A percentile compares a stretch with the other conserved stretches of the same genome.
phyloP scores from a whole-genome alignment of 2,113 vertebrate genomes.

The Microcebus jonahi region DNA sequence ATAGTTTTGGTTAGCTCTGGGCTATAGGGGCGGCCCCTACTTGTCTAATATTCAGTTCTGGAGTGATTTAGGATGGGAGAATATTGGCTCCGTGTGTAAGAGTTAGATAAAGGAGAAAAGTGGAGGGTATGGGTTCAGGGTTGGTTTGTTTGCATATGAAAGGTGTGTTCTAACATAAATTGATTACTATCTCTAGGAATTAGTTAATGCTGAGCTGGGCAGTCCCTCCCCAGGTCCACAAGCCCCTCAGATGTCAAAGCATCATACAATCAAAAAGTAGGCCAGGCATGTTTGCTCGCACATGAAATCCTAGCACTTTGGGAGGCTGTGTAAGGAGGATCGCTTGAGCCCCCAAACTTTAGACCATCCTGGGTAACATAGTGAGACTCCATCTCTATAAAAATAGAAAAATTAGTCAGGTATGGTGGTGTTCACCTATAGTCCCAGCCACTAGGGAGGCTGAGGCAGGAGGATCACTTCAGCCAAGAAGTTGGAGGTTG shows the following conservation, averaged over 20 bases:
- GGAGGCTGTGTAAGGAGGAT: too few relatives aligned
- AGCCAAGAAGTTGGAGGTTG: too few relatives aligned
- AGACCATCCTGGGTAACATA: too few relatives aligned
- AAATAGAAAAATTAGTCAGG: too few relatives aligned
- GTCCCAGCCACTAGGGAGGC: too few relatives aligned
- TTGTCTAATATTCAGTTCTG: fast-evolving
- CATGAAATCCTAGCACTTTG: too few relatives aligned
- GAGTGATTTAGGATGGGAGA: neutral
- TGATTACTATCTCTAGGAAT: neutral
- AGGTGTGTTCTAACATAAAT: neutral
- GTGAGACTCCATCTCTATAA: too few relatives aligned
- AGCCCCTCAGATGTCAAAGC: neutral
- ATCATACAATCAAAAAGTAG: neutral
- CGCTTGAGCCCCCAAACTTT: too few relatives aligned
- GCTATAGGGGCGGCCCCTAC: fast-evolving
- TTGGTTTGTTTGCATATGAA: neutral
- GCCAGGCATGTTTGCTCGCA: too few relatives aligned
- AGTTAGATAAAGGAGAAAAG: neutral
- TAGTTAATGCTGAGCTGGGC: neutral
- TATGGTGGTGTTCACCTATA: too few relatives aligned
- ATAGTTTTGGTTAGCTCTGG: neutral
- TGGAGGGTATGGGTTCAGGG: fast-evolving
- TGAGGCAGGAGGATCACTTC: too few relatives aligned
- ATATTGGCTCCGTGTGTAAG: neutral
- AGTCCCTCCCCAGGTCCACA: neutral